These are phyloP conservation scores for Nephrocerus scutellatus DNA, from an alignment of 2,888 invertebrate species.

Conservation along the genomic window DNA sequence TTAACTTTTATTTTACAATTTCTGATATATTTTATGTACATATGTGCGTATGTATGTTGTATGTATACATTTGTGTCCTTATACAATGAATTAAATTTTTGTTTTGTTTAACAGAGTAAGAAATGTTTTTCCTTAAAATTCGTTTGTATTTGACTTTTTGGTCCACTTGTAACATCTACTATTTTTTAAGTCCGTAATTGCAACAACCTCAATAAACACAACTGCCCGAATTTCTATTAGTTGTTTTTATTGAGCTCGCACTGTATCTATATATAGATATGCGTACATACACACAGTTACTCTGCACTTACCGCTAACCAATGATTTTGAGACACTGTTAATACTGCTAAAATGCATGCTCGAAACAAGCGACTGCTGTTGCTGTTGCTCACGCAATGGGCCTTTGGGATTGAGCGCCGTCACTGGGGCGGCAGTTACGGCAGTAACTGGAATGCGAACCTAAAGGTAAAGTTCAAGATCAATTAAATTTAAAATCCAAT, in stretches of 20 bases:
- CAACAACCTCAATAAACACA: not conserved
- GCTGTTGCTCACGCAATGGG: slow-evolving; percentile 49
- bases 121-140: no score
- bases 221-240: not conserved
- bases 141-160: no score
- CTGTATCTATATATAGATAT: not conserved
- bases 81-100: no score
- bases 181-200: not conserved
- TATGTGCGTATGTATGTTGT: no score
- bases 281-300: slow-evolving; percentile 1
- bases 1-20: no score
- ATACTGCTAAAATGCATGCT: slow-evolving; percentile 39
- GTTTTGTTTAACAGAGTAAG: no score
- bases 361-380: slow-evolving; percentile 29
- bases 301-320: slow-evolving; percentile 31
- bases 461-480: slow-evolving; percentile 15
- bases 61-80: no score
- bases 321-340: slow-evolving; percentile 39
- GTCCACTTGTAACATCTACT: not conserved
- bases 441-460: slow-evolving; percentile 34
- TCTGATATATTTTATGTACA: no score
- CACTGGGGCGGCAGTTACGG: slow-evolving; percentile 20
- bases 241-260: not conserved
- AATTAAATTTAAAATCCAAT: slow-evolving; percentile 5
- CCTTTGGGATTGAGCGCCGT: slow-evolving; percentile 38